Evolutionary conservation across 2,888 invertebrate species (phyloP).

Genomic region (Pristionchus entomophagus): DNA sequence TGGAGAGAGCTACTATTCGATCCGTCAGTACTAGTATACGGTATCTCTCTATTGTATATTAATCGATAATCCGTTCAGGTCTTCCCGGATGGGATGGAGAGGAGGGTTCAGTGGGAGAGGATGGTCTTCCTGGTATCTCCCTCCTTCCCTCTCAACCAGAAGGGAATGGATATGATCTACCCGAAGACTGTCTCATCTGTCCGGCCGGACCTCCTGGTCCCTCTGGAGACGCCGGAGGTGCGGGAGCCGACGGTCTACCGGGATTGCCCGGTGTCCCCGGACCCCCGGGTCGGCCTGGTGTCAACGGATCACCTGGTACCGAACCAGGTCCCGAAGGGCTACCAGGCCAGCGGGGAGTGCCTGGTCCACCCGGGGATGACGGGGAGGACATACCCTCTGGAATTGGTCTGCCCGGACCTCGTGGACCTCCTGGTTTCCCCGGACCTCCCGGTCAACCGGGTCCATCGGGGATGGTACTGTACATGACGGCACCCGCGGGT

Average conservation of each 20-base stretch:
- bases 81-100: conserved; percentile 37
- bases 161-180: not conserved
- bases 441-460: not conserved
- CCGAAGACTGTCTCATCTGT: not conserved
- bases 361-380: not conserved
- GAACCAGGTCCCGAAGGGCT: not conserved
- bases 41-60: not conserved
- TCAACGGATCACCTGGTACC: not conserved
- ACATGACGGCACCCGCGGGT: not conserved
- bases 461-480: not conserved
- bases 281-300: not conserved
- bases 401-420: not conserved
- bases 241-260: not conserved
- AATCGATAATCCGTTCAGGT: not conserved
- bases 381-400: conserved; percentile 8
- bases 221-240: not conserved
- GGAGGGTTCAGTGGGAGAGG: not conserved
- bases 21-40: no score
- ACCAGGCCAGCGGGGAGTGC: not conserved
- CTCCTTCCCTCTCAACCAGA: not conserved
- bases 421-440: not conserved
- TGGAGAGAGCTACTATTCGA: no score
- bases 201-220: conserved; percentile 9
- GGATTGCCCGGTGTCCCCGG: conserved; percentile 2
- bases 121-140: conserved; percentile 28